Conservation (phyloP, 2,797 vertebrate species). For the Carapus acus region DNA sequence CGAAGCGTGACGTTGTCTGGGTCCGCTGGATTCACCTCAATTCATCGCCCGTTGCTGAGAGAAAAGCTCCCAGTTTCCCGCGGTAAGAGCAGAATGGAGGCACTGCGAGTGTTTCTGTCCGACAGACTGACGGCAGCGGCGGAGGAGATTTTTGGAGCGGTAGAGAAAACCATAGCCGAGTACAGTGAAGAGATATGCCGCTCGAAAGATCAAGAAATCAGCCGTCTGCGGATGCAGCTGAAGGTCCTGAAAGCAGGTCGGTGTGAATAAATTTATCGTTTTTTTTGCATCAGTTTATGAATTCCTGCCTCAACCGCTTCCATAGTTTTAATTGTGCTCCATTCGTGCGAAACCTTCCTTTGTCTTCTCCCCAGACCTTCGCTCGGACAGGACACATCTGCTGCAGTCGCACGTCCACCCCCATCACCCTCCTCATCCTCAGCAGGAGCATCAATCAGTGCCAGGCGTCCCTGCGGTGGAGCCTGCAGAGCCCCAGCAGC, state of each 20-base stretch:
- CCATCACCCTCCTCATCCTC: conserved; percentile 9
- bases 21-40: conserved; percentile 32
- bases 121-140: conserved; percentile 58
- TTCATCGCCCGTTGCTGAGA: conserved; percentile 5
- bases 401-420: conserved; percentile 42
- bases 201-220: conserved; percentile 64
- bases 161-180: conserved; percentile 60
- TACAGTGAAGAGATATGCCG: conserved; percentile 65
- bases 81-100: conserved; percentile 35
- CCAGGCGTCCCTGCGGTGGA: conserved; percentile 29
- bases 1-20: conserved; percentile 58
- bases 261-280: conserved; percentile 21
- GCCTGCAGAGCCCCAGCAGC: conserved; percentile 33
- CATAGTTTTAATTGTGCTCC: background rate
- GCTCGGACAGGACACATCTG: conserved; percentile 36
- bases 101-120: conserved; percentile 56
- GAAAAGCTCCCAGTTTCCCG: fast-evolving
- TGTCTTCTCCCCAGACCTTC: conserved; percentile 30
- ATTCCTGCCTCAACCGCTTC: too few relatives aligned
- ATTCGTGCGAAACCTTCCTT: background rate
- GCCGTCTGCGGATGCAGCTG: conserved; percentile 60
- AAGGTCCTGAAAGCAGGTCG: conserved; percentile 60
- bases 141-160: conserved; percentile 64
- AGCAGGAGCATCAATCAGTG: conserved; percentile 42
- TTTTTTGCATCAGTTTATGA: too few relatives aligned